Percentiles rank a stretch among this genome's conserved stretches.
phyloP scores from a whole-genome alignment of 2,113 vertebrate species.

The Salvator merianae region DNA sequence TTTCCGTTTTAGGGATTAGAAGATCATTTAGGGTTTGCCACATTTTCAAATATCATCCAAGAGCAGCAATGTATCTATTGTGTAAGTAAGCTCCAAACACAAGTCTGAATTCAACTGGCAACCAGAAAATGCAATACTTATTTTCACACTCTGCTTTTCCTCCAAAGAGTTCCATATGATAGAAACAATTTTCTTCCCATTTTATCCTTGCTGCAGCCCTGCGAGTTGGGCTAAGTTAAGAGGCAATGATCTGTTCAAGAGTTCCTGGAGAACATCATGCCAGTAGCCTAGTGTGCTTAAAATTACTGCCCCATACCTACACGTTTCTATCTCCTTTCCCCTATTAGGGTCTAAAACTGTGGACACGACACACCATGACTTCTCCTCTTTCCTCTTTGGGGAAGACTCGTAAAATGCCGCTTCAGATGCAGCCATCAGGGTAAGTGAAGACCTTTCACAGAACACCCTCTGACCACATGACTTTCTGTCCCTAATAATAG shows the following conservation, averaged over 20 bases:
- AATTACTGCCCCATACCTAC: too few species aligned
- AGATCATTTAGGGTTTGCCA: background rate
- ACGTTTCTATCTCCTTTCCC: background rate
- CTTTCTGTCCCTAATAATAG: too few species aligned
- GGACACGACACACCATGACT: slow-evolving; percentile 61
- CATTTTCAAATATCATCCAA: background rate
- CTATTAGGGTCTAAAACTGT: slow-evolving; percentile 2
- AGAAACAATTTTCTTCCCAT: too few species aligned
- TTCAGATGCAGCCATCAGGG: slow-evolving; percentile 51
- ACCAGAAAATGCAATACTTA: background rate
- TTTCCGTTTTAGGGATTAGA: background rate
- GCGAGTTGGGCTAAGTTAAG: too few species aligned
- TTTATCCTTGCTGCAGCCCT: too few species aligned
- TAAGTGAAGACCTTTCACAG: slow-evolving; percentile 27
- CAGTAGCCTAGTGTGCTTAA: too few species aligned
- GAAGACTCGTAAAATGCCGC: slow-evolving; percentile 66
- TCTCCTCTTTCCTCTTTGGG: slow-evolving; percentile 74
- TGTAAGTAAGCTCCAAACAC: background rate
- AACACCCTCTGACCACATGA: background rate
- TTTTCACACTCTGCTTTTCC: too few species aligned
- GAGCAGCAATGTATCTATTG: background rate
- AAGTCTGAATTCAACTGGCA: background rate
- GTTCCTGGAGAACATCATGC: too few species aligned
- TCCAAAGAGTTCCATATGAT: too few species aligned
- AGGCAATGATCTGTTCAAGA: too few species aligned